These are phyloP conservation scores for Gymnoscopelus microlampas DNA, from an alignment of 2,797 vertebrate species.

Conservation along the genomic window DNA sequence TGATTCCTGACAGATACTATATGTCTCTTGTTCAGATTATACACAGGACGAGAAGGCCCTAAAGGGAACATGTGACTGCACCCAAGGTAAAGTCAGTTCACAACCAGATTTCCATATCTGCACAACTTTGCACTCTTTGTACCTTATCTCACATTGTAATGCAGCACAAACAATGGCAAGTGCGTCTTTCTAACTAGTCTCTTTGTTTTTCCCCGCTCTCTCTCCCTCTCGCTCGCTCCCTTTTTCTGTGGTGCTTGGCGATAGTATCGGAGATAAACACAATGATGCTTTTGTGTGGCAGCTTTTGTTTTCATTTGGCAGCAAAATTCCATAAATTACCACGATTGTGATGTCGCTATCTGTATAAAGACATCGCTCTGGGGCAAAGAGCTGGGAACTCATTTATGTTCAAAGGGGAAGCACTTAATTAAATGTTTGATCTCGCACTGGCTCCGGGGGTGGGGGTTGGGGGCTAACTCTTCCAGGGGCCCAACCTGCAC, in stretches of 20 bases:
- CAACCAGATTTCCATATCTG: background rate
- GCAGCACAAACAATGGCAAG: background rate
- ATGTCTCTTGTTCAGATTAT: conserved; percentile 85
- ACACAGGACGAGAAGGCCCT: conserved; percentile 95
- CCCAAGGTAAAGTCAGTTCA: conserved; percentile 81
- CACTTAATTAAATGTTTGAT: conserved; percentile 58
- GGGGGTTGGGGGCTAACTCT: conserved; percentile 7
- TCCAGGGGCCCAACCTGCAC: conserved; percentile 34
- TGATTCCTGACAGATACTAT: background rate
- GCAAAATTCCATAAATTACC: conserved; percentile 36
- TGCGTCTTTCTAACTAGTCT: conserved; percentile 32
- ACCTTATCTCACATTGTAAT: conserved; percentile 12
- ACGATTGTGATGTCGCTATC: conserved; percentile 39
- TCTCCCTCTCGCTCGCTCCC: background rate
- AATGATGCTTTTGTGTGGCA: conserved; percentile 50
- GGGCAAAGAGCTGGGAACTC: conserved; percentile 28
- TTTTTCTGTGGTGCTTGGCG: conserved; percentile 25
- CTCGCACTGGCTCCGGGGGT: conserved; percentile 27
- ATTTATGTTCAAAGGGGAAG: conserved; percentile 51
- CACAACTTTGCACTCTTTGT: conserved; percentile 1
- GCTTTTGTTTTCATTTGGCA: conserved; percentile 53
- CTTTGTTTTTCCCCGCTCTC: conserved; percentile 45
- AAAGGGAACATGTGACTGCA: conserved; percentile 92
- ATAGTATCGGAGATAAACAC: conserved; percentile 49
- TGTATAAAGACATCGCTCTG: conserved; percentile 38